Evolutionary conservation across 2,888 invertebrate species (phyloP).

Genomic region (Hipparchia semele): DNA sequence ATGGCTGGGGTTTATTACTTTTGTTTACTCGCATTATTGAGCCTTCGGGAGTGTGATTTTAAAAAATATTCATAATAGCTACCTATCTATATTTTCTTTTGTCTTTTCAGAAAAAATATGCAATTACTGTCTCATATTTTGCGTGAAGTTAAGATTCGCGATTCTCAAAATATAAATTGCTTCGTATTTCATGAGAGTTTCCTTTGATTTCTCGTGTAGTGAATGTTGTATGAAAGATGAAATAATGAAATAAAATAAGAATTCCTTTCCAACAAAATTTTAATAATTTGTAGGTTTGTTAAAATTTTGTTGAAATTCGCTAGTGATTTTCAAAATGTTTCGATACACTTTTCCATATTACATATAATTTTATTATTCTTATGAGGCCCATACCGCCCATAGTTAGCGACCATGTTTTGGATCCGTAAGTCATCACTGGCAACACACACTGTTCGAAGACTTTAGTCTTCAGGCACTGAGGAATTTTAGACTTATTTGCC

Average conservation of each 20-base stretch:
- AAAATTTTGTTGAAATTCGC: not conserved
- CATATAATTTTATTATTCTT: not conserved
- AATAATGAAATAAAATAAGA: too few relatives aligned
- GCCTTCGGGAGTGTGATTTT: constrained; percentile 19
- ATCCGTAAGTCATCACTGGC: too few relatives aligned
- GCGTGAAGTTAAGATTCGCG: not conserved
- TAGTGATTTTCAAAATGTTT: not conserved
- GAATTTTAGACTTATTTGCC: too few relatives aligned
- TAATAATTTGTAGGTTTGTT: too few relatives aligned
- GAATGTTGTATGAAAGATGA: too few relatives aligned
- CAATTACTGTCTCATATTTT: not conserved
- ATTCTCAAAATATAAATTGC: not conserved
- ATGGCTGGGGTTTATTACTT: constrained; percentile 33
- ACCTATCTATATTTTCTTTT: constrained; percentile 3
- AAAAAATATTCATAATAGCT: constrained; percentile 1
- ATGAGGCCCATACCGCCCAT: too few relatives aligned
- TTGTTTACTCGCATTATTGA: constrained; percentile 49
- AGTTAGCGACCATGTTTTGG: too few relatives aligned
- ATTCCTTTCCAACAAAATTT: too few relatives aligned
- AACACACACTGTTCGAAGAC: too few relatives aligned
- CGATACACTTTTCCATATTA: not conserved
- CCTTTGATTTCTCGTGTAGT: not conserved
- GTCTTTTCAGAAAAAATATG: not conserved
- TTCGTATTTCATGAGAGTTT: not conserved
- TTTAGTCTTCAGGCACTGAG: too few relatives aligned